Conservation (phyloP, 2,113 vertebrate genomes). For the Sceloporus tristichus region DNA sequence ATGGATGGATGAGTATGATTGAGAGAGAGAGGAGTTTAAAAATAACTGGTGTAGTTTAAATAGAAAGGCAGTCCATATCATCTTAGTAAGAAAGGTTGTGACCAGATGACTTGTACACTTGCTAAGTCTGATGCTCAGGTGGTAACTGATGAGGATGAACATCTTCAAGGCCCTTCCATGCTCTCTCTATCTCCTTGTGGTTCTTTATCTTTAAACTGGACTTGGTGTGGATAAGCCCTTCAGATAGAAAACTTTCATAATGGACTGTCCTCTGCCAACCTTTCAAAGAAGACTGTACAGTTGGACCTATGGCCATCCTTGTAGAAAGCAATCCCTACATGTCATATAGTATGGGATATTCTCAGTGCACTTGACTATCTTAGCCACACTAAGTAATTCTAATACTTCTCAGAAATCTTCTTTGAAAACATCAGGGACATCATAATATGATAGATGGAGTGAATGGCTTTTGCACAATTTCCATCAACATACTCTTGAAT, state of each 20-base stretch:
- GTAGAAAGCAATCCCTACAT: too few species aligned
- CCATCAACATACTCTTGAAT: neutral
- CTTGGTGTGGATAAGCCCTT: neutral
- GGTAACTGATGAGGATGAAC: neutral
- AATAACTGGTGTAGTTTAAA: neutral
- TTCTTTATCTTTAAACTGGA: neutral
- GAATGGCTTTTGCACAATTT: neutral
- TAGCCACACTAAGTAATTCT: too few species aligned
- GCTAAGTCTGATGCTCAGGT: neutral
- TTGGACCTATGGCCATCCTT: neutral
- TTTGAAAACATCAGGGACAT: neutral
- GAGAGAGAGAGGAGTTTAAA: neutral
- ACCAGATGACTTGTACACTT: neutral
- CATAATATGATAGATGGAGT: neutral
- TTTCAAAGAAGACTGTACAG: neutral
- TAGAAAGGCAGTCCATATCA: neutral
- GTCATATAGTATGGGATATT: too few species aligned
- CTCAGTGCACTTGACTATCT: too few species aligned
- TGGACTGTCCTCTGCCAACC: neutral
- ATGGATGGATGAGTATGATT: too few species aligned
- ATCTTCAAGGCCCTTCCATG: neutral
- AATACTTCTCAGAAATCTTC: neutral
- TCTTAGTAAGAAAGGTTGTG: neutral
- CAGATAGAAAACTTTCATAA: neutral
- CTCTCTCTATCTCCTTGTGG: neutral